Base-by-base conservation (phyloP, 2,888 invertebrate species). In the Lydus trimaculatus region DNA sequence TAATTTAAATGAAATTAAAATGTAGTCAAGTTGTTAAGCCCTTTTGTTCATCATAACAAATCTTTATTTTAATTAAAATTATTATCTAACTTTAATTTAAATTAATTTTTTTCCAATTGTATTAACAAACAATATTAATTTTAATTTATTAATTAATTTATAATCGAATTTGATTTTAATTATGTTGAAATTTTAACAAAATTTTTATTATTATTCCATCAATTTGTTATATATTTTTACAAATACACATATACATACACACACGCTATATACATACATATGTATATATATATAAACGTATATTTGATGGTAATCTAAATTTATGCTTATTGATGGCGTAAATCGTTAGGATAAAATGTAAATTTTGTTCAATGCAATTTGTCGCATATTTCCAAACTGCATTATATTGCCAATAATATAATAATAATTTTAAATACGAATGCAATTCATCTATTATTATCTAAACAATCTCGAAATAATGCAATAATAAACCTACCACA, bases 391-490 rank as follows among this genome's bases (percentile, higher is more conserved):
- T 64, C 70, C 70, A 71, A 75, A 75, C 72, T 77, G 11, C 48
- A 48, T 28, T 20, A 48, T 48, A 48, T 48, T 20, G 20, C 20
- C 48, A 20, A 48, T 48, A 48, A 48, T 48, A 48, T 48, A 48
- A 69, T 71, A 78, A 78, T 76, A 76, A 79, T 77, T 76, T 77
- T 75, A 76, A 76, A 76, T 63, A 63, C 73, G 66, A 43, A 56
- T 3, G 23, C 56, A 65, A 71, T 66, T 75, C 77, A 78, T 78
- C 78, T 76, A 72, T 78, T 80, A 82, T 80, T 80, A 56, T 56
- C 56, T 25, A 56, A 69, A 31, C 71, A 63, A 82, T 81, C 81
- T 81, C 78, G 80, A 81, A 81, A 80, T 79, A 78, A 81, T 79
- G 80, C 80, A 25, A 80, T 80, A 81, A 81, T 82, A 82, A 81